Base-by-base conservation (phyloP, 2,888 invertebrate species). In the Cremastinae sp. region DNA sequence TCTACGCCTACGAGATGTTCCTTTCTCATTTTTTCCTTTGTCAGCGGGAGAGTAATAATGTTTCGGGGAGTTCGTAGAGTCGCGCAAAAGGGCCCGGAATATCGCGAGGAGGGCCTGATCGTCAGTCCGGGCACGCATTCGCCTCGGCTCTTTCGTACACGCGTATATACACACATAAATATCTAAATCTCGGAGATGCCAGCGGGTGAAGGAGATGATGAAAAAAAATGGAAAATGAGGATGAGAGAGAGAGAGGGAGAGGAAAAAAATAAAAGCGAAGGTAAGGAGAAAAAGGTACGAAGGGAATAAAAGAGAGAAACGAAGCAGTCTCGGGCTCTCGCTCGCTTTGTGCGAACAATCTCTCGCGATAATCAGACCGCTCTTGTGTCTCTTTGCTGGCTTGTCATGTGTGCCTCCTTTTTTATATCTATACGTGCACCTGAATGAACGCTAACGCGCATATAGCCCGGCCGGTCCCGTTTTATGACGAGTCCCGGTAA, bases 321-420 rank as follows among this genome's bases (percentile, higher is more conserved):
- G 73, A 61, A 70, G 43, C 5, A 47, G 34, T 14, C 56, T 74
- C 79, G 74, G 78, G 68, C 80, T 41, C 38, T 76, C 79, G 36
- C 61, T 68, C 74, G 75, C 85, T 85, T 87, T 85, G 86, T 84
- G 83, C 83, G 81, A 82, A 83, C 85, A 86, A 89, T 89, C 88
- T 88, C 82, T 80, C 82, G 84, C 81, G 88, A 89, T 89, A 89
- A 89, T 89, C 89, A 88, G 88, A 80, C 83, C 81, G 80, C 85
- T 85, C 87, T 85, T 85, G 85, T 86, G 84, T 88, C 85, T 83
- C 83, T 82, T 53, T 66, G 62, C 8, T 47, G 34, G 18, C 43
- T 34, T 36, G 53, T 51, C 58, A 74, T 72, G 64, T 75, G 68
- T 71, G 41, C 47, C 45, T 20, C 14, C 51, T 36, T 59, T 66